These are phyloP conservation scores for Microctenopoma stevenorrisi DNA, from an alignment of 2,797 vertebrate genomes.

Conservation along the genomic window DNA sequence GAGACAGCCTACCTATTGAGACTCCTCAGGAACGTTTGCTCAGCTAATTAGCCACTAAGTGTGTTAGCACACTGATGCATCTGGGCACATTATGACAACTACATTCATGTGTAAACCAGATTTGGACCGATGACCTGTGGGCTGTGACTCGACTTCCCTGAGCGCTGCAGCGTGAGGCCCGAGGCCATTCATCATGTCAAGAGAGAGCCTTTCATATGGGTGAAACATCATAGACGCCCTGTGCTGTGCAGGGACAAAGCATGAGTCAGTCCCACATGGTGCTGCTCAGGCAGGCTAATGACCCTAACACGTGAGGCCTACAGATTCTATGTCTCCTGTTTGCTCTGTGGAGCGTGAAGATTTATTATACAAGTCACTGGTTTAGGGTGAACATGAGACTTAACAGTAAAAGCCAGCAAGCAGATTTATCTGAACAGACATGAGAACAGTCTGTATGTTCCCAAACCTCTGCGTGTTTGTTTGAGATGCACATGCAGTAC, in stretches of 20 bases:
- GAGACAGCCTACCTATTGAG: conserved; percentile 41
- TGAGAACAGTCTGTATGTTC: too few species aligned
- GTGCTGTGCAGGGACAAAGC: conserved; percentile 32
- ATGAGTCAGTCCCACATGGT: conserved; percentile 65
- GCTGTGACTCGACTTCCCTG: conserved; percentile 45
- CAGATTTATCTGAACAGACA: conserved; percentile 9
- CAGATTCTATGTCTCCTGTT: conserved; percentile 31
- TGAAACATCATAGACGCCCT: conserved; percentile 38
- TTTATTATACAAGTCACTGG: conserved; percentile 38
- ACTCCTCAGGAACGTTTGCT: conserved; percentile 46
- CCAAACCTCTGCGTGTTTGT: too few species aligned
- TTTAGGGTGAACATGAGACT: conserved; percentile 30
- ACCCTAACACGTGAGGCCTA: conserved; percentile 56
- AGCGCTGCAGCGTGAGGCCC: conserved; percentile 16
- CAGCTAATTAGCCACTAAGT: conserved; percentile 52
- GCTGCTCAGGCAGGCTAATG: conserved; percentile 45
- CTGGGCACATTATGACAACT: conserved; percentile 38
- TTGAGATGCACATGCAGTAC: too few species aligned
- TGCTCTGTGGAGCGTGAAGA: conserved; percentile 18
- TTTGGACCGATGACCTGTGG: conserved; percentile 29
- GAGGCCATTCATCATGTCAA: conserved; percentile 63
- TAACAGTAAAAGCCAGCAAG: background rate
- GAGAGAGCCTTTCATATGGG: conserved; percentile 59
- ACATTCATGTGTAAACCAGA: conserved; percentile 42
- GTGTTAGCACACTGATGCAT: conserved; percentile 26